Conservation (phyloP, 2,113 vertebrate genomes). For the Cyphomyrus plagiostoma region DNA sequence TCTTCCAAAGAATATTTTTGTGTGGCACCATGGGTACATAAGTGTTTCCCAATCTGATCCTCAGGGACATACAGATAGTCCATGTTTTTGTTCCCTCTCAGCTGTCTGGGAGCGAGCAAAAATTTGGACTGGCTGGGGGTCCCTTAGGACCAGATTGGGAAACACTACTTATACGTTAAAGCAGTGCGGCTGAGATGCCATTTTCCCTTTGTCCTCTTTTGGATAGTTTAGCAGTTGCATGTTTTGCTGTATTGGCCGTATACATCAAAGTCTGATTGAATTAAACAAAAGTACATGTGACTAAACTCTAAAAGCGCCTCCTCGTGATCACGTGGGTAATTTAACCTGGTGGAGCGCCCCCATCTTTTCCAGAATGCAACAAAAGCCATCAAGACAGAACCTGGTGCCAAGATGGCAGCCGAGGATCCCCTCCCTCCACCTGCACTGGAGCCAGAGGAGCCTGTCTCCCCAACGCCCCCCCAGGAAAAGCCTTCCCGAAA, state of each 20-base stretch:
- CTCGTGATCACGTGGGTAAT: background rate
- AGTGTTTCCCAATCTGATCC: background rate
- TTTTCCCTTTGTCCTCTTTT: background rate
- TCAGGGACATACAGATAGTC: background rate
- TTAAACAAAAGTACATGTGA: background rate
- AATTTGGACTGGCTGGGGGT: background rate
- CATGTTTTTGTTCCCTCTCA: background rate
- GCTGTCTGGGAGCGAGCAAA: background rate
- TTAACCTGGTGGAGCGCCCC: background rate
- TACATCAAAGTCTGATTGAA: background rate
- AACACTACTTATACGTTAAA: background rate
- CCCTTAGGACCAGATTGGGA: background rate
- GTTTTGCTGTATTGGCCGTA: background rate
- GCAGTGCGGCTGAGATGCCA: background rate
- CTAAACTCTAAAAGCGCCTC: background rate
- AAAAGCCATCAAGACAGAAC: conserved; percentile 79
- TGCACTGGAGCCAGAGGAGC: conserved; percentile 64
- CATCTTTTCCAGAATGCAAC: conserved; percentile 71
- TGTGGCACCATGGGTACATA: background rate
- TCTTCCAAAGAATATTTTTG: background rate
- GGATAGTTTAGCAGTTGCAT: background rate
- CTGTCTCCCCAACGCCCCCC: conserved; percentile 61
- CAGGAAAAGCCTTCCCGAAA: conserved; percentile 56
- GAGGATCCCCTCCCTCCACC: conserved; percentile 69
- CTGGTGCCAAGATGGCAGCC: conserved; percentile 57